phyloP scores from a whole-genome alignment of 2,888 invertebrate species.

The Margaritifera margaritifera region DNA sequence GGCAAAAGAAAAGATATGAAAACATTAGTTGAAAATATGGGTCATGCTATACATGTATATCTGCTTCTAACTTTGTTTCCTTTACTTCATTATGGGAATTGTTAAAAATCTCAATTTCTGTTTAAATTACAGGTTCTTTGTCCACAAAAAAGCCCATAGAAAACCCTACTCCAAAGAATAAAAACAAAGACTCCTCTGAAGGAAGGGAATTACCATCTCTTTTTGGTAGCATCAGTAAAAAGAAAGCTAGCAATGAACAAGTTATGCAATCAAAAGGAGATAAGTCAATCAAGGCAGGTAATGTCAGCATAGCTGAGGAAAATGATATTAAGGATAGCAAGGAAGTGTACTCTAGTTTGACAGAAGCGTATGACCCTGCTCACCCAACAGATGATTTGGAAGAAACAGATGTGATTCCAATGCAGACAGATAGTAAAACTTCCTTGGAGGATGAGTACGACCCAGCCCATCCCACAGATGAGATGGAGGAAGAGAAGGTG shows the following conservation, averaged over 20 bases:
- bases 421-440: not conserved
- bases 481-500: conserved; percentile 12
- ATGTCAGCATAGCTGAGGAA: too few species aligned
- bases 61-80: not conserved
- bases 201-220: too few species aligned
- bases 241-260: conserved; percentile 4
- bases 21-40: not conserved
- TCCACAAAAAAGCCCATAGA: conserved; percentile 10
- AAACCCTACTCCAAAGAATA: conserved; percentile 2
- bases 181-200: not conserved
- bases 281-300: too few species aligned
- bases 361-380: conserved; percentile 37
- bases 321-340: too few species aligned
- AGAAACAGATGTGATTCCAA: conserved; percentile 7
- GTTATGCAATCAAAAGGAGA: not conserved
- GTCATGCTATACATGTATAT: not conserved
- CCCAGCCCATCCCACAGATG: conserved; percentile 38
- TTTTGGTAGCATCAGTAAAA: not conserved
- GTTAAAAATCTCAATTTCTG: not conserved
- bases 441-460: conserved; percentile 28
- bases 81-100: not conserved
- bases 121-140: conserved; percentile 32
- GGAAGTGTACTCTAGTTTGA: not conserved
- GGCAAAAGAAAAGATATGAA: too few species aligned
- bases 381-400: conserved; percentile 37